Evolutionary conservation across 2,888 invertebrate genomes (phyloP), one percentile per base, ranked within the genome.

Genomic region (Drosophila tripunctata): DNA sequence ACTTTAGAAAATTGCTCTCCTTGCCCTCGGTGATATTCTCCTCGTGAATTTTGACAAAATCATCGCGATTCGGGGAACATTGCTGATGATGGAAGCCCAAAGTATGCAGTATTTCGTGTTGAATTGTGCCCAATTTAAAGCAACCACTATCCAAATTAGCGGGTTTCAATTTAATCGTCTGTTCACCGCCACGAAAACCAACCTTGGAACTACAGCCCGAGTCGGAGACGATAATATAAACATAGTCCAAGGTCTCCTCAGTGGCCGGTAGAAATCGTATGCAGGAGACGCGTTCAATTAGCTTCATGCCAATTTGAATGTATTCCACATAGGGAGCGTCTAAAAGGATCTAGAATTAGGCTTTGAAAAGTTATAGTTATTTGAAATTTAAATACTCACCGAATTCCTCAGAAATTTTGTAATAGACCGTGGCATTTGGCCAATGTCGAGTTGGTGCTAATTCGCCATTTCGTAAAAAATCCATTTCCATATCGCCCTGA

Each of bases 41-140:
- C 4, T 72, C 67, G 0, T 93, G 91, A 27, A 96, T 93, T 1
- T 82, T 89, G 0, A 95, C 94, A 78, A 92, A 95, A 33, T 94
- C 92, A 86, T 96, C 96, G 0, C 96, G 92, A 84, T 96, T 95
- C 0, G 93, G 92, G 0, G 96, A 93, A 80, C 94, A 95, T 88
- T 96, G 96, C 81, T 96, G 96, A 88, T 96, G 96, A 88, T 95
- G 92, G 89, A 96, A 96, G 0, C 96, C 96, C 6, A 94, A 80
- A 0, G 94, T 94, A 83, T 96, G 96, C 89, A 96, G 93, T 47
- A 96, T 89, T 88, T 96, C 96, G 78, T 96, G 96, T n/a, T 95
- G 91, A 0, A 95, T 93, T 0, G 95, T 95, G 3, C 87, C 90
- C 30, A 87, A 22, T 4, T 56, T 70, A 12, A 91, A 90, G 56